These are phyloP conservation scores for Podocnemis expansa DNA, from an alignment of 2,113 vertebrate genomes.

Conservation along the genomic window DNA sequence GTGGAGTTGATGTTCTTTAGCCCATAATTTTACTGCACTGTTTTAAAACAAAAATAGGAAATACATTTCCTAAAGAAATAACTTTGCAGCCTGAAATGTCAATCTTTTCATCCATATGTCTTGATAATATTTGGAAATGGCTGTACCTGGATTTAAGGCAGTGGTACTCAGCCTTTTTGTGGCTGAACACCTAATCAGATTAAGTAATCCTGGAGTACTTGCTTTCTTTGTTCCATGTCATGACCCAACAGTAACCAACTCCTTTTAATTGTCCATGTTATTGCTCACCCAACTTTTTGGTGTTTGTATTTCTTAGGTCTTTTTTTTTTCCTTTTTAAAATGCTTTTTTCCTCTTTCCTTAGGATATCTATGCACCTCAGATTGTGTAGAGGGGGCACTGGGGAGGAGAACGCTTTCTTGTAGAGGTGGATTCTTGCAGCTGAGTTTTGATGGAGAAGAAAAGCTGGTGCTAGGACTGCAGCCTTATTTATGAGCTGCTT, in stretches of 20 bases:
- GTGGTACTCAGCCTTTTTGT: background rate
- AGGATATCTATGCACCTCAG: background rate
- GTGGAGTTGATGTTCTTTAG: background rate
- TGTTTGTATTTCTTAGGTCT: background rate
- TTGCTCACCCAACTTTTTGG: background rate
- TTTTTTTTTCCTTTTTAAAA: background rate
- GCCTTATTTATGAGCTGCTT: background rate
- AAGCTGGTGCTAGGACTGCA: background rate
- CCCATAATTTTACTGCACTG: background rate
- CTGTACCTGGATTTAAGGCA: background rate
- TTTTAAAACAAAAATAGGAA: background rate
- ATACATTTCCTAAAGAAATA: background rate
- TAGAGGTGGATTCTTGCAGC: background rate
- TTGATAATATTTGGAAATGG: background rate
- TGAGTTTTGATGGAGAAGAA: background rate
- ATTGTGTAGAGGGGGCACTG: background rate
- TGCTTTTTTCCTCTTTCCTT: background rate
- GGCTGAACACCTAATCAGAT: background rate
- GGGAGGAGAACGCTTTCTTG: background rate
- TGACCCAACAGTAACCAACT: background rate
- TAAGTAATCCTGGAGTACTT: background rate
- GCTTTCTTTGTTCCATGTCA: background rate
- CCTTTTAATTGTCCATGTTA: background rate
- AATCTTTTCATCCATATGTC: background rate
- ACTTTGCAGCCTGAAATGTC: rapidly evolving